These are phyloP conservation scores for Schrankia costaestrigalis DNA, from an alignment of 2,888 invertebrate genomes.

Conservation along the genomic window DNA sequence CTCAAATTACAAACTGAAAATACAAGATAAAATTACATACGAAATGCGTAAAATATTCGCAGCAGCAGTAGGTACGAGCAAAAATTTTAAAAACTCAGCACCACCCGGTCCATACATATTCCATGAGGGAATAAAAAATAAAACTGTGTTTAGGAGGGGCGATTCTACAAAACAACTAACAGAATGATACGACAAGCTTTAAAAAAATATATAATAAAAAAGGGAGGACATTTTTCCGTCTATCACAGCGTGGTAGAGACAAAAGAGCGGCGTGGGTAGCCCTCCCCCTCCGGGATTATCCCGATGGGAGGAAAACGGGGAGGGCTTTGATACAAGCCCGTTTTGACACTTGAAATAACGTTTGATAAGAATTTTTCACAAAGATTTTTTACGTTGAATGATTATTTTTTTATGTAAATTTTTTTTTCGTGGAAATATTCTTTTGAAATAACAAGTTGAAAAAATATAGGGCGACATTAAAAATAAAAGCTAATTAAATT, in stretches of 20 bases:
- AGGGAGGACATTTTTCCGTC: slow-evolving; percentile 31
- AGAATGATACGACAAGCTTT: slow-evolving; percentile 10
- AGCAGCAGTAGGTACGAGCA: not conserved
- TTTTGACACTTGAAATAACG: slow-evolving; percentile 45
- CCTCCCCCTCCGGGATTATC: slow-evolving; percentile 34
- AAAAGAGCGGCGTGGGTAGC: slow-evolving; percentile 31
- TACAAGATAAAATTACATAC: no score
- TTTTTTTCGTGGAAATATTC: not conserved
- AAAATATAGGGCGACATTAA: no score
- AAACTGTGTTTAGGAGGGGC: not conserved
- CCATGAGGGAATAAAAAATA: no score
- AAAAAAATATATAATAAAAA: slow-evolving; percentile 14
- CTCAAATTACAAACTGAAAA: no score
- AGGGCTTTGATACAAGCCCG: slow-evolving; percentile 25
- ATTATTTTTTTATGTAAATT: slow-evolving; percentile 14
- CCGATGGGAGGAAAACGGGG: slow-evolving; percentile 25
- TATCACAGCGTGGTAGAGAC: slow-evolving; percentile 25
- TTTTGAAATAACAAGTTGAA: not conserved
- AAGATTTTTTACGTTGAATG: slow-evolving; percentile 21
- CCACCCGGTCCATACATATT: no score
- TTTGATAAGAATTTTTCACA: slow-evolving; percentile 40
- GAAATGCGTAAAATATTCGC: not conserved
- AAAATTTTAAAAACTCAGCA: no score
- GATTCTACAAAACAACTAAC: slow-evolving; percentile 9
- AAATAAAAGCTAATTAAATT: slow-evolving; percentile 11